Conservation (phyloP, 2,113 vertebrate species). For the Emberiza fucata region DNA sequence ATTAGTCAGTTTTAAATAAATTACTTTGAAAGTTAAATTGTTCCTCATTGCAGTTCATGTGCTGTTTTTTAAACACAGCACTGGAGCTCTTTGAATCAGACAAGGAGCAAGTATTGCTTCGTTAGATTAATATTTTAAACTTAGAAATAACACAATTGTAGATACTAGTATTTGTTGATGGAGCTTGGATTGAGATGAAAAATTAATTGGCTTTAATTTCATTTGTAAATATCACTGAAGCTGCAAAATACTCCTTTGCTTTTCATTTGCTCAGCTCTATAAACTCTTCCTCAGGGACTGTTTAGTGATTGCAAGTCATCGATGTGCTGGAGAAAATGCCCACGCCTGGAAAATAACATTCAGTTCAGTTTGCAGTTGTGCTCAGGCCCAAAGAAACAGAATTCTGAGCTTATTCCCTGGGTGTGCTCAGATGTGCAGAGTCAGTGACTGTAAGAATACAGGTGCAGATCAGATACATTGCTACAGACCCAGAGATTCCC, state of each 20-base stretch:
- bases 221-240: background rate
- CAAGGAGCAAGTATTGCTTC: background rate
- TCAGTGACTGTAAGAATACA: background rate
- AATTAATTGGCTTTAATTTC: background rate
- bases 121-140: background rate
- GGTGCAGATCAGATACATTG: background rate
- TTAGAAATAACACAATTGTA: background rate
- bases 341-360: background rate
- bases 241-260: background rate
- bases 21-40: slow-evolving; percentile 29
- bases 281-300: background rate
- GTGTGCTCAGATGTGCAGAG: background rate
- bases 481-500: background rate
- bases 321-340: background rate
- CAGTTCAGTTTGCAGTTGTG: background rate
- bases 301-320: background rate
- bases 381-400: background rate
- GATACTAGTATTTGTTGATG: background rate
- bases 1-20: slow-evolving; percentile 50
- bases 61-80: background rate
- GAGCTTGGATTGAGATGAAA: background rate
- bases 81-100: background rate
- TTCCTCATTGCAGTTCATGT: background rate
- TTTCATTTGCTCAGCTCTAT: background rate
- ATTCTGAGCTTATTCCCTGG: background rate